These are phyloP conservation scores for Sipha maydis DNA, from an alignment of 2,888 invertebrate species.

Conservation along the genomic window DNA sequence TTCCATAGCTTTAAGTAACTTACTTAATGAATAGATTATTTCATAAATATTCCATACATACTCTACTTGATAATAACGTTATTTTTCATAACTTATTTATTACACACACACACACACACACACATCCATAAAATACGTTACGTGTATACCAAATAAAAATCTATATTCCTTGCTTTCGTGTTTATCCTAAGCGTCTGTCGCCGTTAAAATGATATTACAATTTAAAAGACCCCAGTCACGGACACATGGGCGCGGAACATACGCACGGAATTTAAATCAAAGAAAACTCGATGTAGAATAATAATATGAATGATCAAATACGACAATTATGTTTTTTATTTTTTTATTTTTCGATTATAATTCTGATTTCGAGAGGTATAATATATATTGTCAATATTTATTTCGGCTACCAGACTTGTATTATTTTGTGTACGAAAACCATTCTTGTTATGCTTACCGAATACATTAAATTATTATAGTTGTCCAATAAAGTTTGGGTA, in stretches of 20 bases:
- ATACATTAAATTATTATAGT: neutral
- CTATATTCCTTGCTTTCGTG: neutral
- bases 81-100: conserved; percentile 38
- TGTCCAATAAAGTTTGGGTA: neutral
- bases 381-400: neutral
- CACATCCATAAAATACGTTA: conserved; percentile 15
- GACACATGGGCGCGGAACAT: neutral
- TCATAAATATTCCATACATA: neutral
- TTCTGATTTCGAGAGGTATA: neutral
- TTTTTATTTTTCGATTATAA: neutral
- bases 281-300: neutral
- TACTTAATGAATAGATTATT: neutral
- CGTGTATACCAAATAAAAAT: conserved; percentile 47
- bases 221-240: conserved; percentile 39
- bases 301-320: neutral
- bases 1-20: neutral
- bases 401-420: neutral
- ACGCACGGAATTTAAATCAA: conserved; percentile 26
- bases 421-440: neutral
- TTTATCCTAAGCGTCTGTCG: neutral
- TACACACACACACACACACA: neutral
- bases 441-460: neutral
- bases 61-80: neutral
- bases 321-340: neutral
- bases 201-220: conserved; percentile 27